These are phyloP conservation scores for Morinoia aosen DNA, from an alignment of 2,888 invertebrate genomes.

Conservation along the genomic window DNA sequence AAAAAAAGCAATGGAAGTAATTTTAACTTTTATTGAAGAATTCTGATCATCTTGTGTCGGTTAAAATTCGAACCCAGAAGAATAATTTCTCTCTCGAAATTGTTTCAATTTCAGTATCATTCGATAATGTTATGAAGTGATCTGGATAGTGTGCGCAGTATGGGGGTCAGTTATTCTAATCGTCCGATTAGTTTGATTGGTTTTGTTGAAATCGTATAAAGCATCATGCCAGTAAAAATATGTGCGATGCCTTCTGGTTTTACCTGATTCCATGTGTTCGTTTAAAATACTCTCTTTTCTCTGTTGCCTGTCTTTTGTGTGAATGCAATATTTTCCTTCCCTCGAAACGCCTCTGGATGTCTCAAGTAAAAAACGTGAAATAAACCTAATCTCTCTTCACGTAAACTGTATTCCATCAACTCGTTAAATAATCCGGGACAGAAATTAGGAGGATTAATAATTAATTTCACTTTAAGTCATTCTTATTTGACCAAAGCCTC, in stretches of 20 bases:
- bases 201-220: neutral
- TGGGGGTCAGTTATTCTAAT: neutral
- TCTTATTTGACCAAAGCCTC: no score
- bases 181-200: neutral
- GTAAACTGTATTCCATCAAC: neutral
- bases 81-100: neutral
- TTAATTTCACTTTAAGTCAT: neutral
- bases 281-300: no score
- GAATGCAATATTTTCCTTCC: neutral
- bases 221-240: neutral
- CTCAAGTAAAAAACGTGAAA: neutral
- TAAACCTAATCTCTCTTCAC: neutral
- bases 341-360: neutral
- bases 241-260: no score
- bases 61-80: neutral
- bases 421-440: neutral
- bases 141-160: no score
- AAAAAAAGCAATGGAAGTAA: neutral
- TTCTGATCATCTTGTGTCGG: neutral
- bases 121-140: no score
- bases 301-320: neutral
- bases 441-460: neutral
- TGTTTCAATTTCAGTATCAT: neutral
- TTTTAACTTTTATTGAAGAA: neutral
- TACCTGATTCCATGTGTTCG: no score